These are phyloP conservation scores for Ctenodactylus gundi DNA, from an alignment of 2,113 vertebrate genomes.

Conservation along the genomic window DNA sequence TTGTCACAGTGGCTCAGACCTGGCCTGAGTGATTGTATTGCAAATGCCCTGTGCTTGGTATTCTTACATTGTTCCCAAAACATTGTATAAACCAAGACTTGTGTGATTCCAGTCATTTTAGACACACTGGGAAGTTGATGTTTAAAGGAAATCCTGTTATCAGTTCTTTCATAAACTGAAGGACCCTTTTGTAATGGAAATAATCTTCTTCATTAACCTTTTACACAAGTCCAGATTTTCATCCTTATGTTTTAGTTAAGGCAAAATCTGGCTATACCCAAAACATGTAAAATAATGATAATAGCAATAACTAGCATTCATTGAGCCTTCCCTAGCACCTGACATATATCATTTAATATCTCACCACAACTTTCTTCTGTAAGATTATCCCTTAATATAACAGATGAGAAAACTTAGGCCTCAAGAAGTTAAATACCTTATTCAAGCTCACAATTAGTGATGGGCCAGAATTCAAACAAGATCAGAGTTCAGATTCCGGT, in stretches of 20 bases:
- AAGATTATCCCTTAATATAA: background rate
- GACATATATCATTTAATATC: slow-evolving; percentile 35
- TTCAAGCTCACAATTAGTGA: background rate
- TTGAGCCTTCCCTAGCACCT: background rate
- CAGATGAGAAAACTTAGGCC: background rate
- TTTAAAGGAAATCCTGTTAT: slow-evolving; percentile 26
- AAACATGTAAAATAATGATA: slow-evolving; percentile 35
- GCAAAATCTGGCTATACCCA: background rate
- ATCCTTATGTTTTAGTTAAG: slow-evolving; percentile 32
- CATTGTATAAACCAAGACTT: slow-evolving; percentile 24
- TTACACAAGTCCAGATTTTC: slow-evolving; percentile 34
- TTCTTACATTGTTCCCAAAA: background rate
- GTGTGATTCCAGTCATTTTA: slow-evolving; percentile 42
- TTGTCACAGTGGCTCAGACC: slow-evolving; percentile 49
- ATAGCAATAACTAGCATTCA: background rate
- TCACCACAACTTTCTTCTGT: background rate
- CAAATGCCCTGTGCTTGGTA: slow-evolving; percentile 33
- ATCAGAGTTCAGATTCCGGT: background rate
- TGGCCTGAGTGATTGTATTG: slow-evolving; percentile 34
- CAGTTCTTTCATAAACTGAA: slow-evolving; percentile 49
- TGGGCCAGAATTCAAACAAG: slow-evolving; percentile 20
- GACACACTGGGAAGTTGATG: background rate
- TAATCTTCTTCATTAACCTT: background rate
- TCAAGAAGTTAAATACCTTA: slow-evolving; percentile 13
- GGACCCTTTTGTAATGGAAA: slow-evolving; percentile 7